Evolutionary conservation across 2,888 invertebrate species (phyloP), one percentile per base, ranked within the genome.

Genomic region (Stenodema calcarata): DNA sequence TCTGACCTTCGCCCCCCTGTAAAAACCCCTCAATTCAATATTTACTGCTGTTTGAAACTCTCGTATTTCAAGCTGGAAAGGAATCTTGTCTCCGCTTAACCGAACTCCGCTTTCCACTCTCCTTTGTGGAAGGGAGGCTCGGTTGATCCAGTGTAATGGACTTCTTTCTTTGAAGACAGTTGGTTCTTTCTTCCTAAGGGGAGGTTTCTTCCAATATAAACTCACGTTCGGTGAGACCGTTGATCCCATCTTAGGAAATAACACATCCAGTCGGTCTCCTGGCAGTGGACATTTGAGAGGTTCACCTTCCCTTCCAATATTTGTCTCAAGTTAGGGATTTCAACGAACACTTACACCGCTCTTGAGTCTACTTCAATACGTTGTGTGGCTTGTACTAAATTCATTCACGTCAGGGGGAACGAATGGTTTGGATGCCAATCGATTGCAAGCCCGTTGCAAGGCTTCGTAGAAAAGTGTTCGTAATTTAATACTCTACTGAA

Each of bases 31-130:
- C 84, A 84, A 84, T 84, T 84, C 84, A 75, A 73, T 84, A 75
- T 84, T 84, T 84, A 84, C 84, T 84, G 84, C 84, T 73, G 70
- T 84, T 84, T 73, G 70, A 73, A 84, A 84, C 84, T 73, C 73
- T 75, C 84, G 84, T 73, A 84, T 84, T 84, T 78, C 78, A 78
- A 78, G 78, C 78, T 78, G 62, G 62, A 62, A 27, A 62, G 62
- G 62, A 62, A 62, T 62, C 62, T 62, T 23, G 62, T 62, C 78
- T 78, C 44, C 75, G 75, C 28, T 73, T 73, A 82, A 82, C 69
- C 82, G 30, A 62, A 62, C 54, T 69, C 69, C 16, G 3, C 69
- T 42, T n/a, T 82, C 44, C 54, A 23, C 35, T 18, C 30, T 6
- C 54, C 69, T 69, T 41, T 82, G 82, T 82, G 54, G 30, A 41